Base-by-base conservation (phyloP, 2,888 invertebrate species). In the Homarus gammarus region DNA sequence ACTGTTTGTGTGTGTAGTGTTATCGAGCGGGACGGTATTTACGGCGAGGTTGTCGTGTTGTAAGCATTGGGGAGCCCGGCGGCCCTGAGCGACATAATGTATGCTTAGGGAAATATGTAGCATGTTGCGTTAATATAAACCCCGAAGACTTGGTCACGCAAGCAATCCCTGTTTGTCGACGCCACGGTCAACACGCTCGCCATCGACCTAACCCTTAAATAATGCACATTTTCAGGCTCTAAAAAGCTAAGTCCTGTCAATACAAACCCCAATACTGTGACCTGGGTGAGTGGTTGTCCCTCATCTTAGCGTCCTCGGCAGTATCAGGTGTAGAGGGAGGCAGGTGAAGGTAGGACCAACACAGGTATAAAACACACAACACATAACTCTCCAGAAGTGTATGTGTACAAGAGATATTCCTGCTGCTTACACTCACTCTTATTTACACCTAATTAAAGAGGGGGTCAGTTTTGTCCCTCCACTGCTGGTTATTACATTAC, bases 111-210 rank as follows among this genome's bases (percentile, higher is more conserved):
- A 87, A 82, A 64, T 87, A 82, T 87, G 87, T 87, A 82, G 87
- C 87, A 87, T 87, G 87, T 75, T 75, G 82, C 87, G 33, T 82
- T 87, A 87, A 87, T 87, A 87, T 87, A 70, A 40, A 82, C 40
- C 33, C 82, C 87, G 87, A 87, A 87, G 87, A 82, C 51, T 38
- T 36, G 40, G 82, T 87, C 87, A 87, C 87, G 87, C 87, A 40
- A 87, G 87, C 61, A 31, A 31, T 38, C 75, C 82, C 36, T 82
- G 87, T 82, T 87, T 81, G 87, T 82, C 78, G 49, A 75, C 73
- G 87, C 82, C 36, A 61, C 38, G 75, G 87, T 64, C 81, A 82
- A 82, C 82, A 82, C 87, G 64, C 33, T 40, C 40, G 64, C 82
- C 68, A 75, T 61, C 75, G 82, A 73, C 38, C 49, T n/a, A n/a